Conservation (phyloP, 2,888 invertebrate genomes). For the Thelaira solivaga region DNA sequence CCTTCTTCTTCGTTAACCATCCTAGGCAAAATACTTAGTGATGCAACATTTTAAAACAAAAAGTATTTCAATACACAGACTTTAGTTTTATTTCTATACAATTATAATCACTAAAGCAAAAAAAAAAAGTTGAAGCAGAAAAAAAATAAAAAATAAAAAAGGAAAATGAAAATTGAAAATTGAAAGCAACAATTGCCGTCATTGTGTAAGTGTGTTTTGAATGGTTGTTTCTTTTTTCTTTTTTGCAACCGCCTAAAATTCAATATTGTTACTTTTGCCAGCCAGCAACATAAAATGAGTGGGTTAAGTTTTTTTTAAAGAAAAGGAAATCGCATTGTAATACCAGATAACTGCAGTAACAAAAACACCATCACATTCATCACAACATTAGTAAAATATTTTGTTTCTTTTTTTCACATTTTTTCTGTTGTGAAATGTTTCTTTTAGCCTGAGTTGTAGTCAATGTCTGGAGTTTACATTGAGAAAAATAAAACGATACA, state of each 20-base stretch:
- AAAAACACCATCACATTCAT: slow-evolving; percentile 48
- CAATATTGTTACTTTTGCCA: slow-evolving; percentile 8
- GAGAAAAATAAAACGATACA: slow-evolving; percentile 1
- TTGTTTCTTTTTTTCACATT: background rate
- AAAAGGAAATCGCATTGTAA: slow-evolving; percentile 27
- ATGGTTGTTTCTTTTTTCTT: background rate
- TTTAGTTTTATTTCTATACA: slow-evolving; percentile 40
- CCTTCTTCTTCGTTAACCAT: slow-evolving; percentile 8
- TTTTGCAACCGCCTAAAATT: slow-evolving; percentile 22
- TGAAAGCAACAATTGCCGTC: slow-evolving; percentile 33
- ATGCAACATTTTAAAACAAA: slow-evolving; percentile 38
- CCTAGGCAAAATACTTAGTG: slow-evolving; percentile 19
- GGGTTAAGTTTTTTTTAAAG: slow-evolving; percentile 47
- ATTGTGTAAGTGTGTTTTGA: background rate
- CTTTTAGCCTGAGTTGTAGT: background rate
- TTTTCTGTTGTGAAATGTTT: slow-evolving; percentile 5
- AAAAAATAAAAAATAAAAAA: background rate
- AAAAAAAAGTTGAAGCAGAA: background rate
- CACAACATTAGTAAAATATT: slow-evolving; percentile 52
- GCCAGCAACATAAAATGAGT: slow-evolving; percentile 48
- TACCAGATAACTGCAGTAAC: background rate
- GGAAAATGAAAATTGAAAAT: slow-evolving; percentile 17
- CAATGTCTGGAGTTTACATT: background rate
- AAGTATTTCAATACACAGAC: slow-evolving; percentile 5
- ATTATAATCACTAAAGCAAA: slow-evolving; percentile 47